Percentiles rank a stretch among this genome's conserved stretches.
These are phyloP conservation scores for Menura novaehollandiae DNA, from an alignment of 2,113 vertebrate species.

Conservation along the genomic window DNA sequence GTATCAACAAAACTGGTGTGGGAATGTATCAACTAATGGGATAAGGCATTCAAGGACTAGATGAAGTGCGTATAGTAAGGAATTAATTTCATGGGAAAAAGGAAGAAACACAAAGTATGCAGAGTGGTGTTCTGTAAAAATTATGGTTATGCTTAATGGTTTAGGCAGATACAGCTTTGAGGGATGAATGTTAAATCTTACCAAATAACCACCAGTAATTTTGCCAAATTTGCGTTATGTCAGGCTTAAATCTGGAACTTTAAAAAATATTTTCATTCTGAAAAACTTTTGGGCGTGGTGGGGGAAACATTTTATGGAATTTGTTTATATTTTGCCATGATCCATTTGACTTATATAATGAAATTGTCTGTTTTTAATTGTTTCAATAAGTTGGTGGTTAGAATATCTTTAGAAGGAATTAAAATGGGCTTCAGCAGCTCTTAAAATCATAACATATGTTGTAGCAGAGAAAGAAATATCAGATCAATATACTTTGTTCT, in stretches of 20 bases:
- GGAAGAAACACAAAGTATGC: not conserved
- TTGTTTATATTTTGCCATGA: not conserved
- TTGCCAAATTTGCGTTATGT: not conserved
- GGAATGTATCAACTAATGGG: not conserved
- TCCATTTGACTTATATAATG: not conserved
- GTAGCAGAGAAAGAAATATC: not conserved
- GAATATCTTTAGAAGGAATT: not conserved
- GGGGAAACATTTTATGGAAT: not conserved
- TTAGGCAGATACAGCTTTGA: not conserved
- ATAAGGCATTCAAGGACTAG: not conserved
- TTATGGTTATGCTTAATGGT: not conserved
- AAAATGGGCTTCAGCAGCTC: not conserved
- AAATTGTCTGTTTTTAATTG: not conserved
- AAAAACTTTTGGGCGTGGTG: not conserved
- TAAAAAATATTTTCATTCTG: not conserved
- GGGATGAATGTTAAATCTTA: not conserved
- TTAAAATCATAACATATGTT: not conserved
- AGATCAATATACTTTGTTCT: not conserved
- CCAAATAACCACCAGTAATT: not conserved
- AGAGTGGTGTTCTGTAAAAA: not conserved
- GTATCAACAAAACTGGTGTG: constrained; percentile 12
- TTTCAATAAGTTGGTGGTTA: not conserved
- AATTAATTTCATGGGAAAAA: not conserved
- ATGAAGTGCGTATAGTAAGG: not conserved
- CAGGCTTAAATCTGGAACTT: not conserved